Evolutionary conservation across 2,797 vertebrate species (phyloP), one percentile per base, ranked within the genome.

Genomic region (Sebastes baramenuke): DNA sequence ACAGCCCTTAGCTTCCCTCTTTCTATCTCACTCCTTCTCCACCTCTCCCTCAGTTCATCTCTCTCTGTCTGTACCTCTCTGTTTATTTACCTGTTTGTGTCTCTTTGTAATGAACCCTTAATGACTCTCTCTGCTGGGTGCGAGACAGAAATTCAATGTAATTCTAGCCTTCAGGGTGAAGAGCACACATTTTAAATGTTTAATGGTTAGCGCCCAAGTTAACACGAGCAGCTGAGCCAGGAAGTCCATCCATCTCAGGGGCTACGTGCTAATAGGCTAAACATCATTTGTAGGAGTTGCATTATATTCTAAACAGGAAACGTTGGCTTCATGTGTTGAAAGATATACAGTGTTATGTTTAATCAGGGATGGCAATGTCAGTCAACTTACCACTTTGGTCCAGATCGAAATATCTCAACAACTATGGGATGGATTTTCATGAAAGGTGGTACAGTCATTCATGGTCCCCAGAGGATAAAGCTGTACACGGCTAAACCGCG

Each of bases 91-190:
- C 75, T 77, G 72, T 56, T 16, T 55, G 16, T 79, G 38, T 68
- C 49, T 49, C 64, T 60, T 65, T 67, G 0, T 77, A 68, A 89
- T 87, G 34, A 89, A 87, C 84, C 72, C 68, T 83, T 87, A 68
- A 89, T 91, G 81, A 72, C 38, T 27, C 67, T 27, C 30, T 80
- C 38, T 62, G 73, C 72, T 67, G 14, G 32, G 29, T 27, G 20
- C 1, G 2, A 58, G 67, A 14, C 38, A 32, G 71, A 58, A 76
- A 76, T 75, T 13, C 68, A 84, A 72, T 72, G 38, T 34, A 27
- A 18, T 65, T 68, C 29, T 77, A n/a, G 60, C 74, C 38, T 78
- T 82, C 88, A 75, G 81, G 16, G 49, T 55, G 36, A 84, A 59
- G 77, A 81, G 79, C 60, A 3, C 36, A 36, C 12, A 36, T 36